These are phyloP conservation scores for Poicephalus gulielmi DNA, from an alignment of 2,113 vertebrate genomes.

Conservation along the genomic window DNA sequence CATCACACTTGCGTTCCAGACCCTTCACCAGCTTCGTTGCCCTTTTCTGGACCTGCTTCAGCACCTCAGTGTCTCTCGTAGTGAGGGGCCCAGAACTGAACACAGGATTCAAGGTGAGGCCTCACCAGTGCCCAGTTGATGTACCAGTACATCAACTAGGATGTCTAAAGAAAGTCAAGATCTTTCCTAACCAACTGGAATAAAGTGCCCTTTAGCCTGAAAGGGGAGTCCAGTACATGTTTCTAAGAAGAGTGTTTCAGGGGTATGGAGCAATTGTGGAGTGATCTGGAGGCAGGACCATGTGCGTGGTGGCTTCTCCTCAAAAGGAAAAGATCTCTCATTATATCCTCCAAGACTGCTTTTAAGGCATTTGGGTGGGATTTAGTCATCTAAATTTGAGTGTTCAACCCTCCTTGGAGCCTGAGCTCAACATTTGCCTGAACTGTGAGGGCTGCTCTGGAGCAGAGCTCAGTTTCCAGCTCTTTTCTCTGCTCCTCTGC, in stretches of 20 bases:
- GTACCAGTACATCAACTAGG: not conserved
- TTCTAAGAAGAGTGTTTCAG: not conserved
- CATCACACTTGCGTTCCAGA: not conserved
- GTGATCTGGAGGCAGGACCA: not conserved
- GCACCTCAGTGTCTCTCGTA: not conserved
- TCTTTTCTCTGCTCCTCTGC: not conserved
- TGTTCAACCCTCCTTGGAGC: not conserved
- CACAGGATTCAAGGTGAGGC: not conserved
- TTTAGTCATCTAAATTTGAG: not conserved
- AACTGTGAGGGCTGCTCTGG: not conserved
- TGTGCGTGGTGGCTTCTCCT: rapidly evolving
- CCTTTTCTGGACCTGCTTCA: not conserved
- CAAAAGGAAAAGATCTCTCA: not conserved
- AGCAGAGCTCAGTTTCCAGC: not conserved
- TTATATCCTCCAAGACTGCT: not conserved
- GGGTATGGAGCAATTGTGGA: not conserved
- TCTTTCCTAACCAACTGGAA: not conserved
- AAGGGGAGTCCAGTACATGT: not conserved
- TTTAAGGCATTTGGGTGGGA: not conserved
- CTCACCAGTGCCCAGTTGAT: not conserved
- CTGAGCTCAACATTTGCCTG: not conserved
- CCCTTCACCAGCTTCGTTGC: not conserved
- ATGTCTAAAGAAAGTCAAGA: not conserved
- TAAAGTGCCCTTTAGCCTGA: not conserved
- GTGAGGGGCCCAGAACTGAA: not conserved